Evolutionary conservation across 1,140 invertebrate species (phyloP).

Genomic region (Lucilia sericata): DNA sequence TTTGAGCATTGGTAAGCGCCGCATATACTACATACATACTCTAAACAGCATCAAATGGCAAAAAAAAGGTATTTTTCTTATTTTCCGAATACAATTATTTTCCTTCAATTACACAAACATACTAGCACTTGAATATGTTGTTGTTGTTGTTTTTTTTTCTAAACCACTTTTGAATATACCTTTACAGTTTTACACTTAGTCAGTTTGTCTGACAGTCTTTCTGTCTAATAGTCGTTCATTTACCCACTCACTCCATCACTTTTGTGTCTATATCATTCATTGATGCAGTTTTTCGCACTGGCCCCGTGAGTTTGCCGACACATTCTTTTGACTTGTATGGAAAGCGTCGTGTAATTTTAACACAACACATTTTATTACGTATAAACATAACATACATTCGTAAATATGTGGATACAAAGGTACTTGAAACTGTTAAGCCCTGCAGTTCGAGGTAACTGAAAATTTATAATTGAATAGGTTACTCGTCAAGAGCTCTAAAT

Average conservation of each 20-base stretch:
- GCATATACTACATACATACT: background rate
- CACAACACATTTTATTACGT: constrained; percentile 35
- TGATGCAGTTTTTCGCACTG: constrained; percentile 22
- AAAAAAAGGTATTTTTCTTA: background rate
- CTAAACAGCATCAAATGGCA: background rate
- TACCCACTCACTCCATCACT: too few relatives aligned
- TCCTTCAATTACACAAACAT: constrained; percentile 29
- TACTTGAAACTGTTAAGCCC: background rate
- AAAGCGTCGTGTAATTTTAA: background rate
- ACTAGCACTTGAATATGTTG: background rate
- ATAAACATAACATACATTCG: background rate
- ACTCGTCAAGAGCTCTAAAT: too few relatives aligned
- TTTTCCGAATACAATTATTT: background rate
- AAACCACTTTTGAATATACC: background rate
- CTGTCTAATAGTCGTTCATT: too few relatives aligned
- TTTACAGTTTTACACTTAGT: background rate
- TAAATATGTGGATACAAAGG: constrained; percentile 10
- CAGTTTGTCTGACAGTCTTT: background rate
- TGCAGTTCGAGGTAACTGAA: too few relatives aligned
- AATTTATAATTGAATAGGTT: too few relatives aligned
- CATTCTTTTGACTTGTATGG: background rate
- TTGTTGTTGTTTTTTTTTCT: background rate
- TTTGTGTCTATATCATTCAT: background rate
- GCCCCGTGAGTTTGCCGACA: constrained; percentile 11
- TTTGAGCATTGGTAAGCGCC: background rate